Base-by-base conservation (phyloP, 2,113 vertebrate genomes). In the Pomatostomus ruficeps region DNA sequence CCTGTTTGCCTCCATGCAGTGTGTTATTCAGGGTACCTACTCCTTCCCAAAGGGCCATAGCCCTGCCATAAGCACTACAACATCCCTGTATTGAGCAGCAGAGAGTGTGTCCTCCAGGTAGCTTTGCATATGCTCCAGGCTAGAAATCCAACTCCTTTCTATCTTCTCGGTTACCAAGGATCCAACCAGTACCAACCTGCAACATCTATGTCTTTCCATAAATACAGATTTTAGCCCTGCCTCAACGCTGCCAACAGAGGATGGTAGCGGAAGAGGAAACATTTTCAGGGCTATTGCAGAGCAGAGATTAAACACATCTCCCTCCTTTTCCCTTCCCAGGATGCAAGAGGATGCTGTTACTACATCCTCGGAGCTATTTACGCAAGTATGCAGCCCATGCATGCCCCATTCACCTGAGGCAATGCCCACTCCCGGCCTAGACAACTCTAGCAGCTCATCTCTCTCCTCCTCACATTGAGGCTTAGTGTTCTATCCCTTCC, bases 301-400 rank as follows among this genome's bases (percentile, higher is more conserved):
- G 17, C 23, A 72, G 59, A 88, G 65, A 57, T 22, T 45, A 49
- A 61, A 74, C 17, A 48, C 35, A 29, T 54, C 10, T 76, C 25
- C 21, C 23, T 77, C 51, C 23, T 85, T 49, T 45, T 73, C 25
- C 54, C 24, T 40, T 73, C 45, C 51, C 67, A 66, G n/a, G 21
- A 70, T 42, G 25, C 25, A 51, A 38, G 52, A 54, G 0, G 0
- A 42, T 36, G 70, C 33, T 88, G 31, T 12, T 87, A 20, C 24
- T 42, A 23, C 77, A 62, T 42, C 38, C 65, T 42, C 9, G 24
- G 59, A 66, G 33, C 52, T 67, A 24, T 43, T 55, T 22, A 29
- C n/a, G 26, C 3, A 1, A 15, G 11, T 2, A 2, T 8, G 7
- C 54, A 72, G 52, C 17, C 75, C 59, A 9, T 1, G 5, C 28